A percentile compares a stretch with the other conserved stretches of the same genome.
phyloP scores from a whole-genome alignment of 2,888 invertebrate genomes.

The Campoletis raptor region DNA sequence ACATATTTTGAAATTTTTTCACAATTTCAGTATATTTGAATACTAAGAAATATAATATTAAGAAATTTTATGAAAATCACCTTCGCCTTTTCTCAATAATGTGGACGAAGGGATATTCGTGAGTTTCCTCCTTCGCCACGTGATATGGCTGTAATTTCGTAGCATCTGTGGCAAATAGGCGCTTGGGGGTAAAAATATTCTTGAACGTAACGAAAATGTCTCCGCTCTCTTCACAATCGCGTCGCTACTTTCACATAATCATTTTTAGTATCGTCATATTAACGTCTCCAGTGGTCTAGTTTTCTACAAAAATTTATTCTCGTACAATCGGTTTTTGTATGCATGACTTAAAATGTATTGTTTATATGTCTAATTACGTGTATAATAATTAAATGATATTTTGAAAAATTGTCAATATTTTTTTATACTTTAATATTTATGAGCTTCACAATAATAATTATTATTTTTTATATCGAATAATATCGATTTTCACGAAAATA shows the following conservation, averaged over 20 bases:
- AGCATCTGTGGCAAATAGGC: constrained; percentile 29
- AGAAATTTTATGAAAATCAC: constrained; percentile 17
- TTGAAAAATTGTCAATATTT: neutral
- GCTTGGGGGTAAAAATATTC: constrained; percentile 3
- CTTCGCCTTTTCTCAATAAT: constrained; percentile 1
- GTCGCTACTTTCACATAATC: neutral
- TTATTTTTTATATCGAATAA: neutral
- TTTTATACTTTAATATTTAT: neutral
- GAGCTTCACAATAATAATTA: neutral
- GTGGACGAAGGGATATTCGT: constrained; percentile 20
- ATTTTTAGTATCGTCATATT: neutral
- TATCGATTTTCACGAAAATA: neutral
- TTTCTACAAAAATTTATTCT: neutral
- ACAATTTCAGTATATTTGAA: neutral
- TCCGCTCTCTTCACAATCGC: neutral
- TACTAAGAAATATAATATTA: constrained; percentile 13
- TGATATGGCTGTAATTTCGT: constrained; percentile 3
- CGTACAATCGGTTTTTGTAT: neutral
- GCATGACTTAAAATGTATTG: neutral
- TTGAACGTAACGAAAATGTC: constrained; percentile 1
- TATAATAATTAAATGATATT: neutral
- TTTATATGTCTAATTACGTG: neutral
- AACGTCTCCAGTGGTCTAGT: neutral
- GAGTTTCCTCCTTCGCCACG: neutral
- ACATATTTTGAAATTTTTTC: neutral